phyloP scores from a whole-genome alignment of 2,113 vertebrate species.

The Psilopogon haemacephalus region DNA sequence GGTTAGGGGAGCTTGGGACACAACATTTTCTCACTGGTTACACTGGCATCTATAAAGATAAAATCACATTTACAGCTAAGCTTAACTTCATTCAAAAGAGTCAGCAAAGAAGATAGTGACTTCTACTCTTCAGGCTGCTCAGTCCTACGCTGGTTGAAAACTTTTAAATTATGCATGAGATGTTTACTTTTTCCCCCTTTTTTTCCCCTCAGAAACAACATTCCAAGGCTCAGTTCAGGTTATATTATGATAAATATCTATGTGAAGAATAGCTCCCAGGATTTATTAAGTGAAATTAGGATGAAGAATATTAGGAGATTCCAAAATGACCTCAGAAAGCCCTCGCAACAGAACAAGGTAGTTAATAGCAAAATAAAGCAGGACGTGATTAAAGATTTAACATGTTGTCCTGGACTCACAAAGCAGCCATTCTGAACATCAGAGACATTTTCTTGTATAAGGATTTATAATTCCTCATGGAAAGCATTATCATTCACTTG shows the following conservation, averaged over 20 bases:
- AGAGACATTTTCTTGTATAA: not conserved
- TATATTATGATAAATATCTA: not conserved
- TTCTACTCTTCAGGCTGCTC: not conserved
- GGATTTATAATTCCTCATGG: slow-evolving; percentile 11
- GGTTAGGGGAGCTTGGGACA: not conserved
- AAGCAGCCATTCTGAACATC: not conserved
- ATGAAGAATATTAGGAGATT: not conserved
- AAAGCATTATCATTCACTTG: not conserved
- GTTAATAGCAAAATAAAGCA: not conserved
- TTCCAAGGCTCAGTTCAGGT: not conserved
- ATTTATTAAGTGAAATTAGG: not conserved
- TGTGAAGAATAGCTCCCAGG: not conserved
- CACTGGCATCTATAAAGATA: not conserved
- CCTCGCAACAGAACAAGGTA: not conserved
- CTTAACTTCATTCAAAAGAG: not conserved
- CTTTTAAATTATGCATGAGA: not conserved
- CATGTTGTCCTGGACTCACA: not conserved
- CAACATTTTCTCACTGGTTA: not conserved
- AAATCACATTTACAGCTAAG: not conserved
- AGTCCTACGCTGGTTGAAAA: not conserved
- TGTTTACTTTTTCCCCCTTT: not conserved
- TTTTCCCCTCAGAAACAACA: not conserved
- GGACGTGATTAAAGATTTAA: slow-evolving; percentile 19
- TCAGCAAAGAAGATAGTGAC: not conserved
- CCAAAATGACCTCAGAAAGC: not conserved